Conservation (phyloP, 64 coral and sea anemone genomes). For the Stichodactyla mertensii region DNA sequence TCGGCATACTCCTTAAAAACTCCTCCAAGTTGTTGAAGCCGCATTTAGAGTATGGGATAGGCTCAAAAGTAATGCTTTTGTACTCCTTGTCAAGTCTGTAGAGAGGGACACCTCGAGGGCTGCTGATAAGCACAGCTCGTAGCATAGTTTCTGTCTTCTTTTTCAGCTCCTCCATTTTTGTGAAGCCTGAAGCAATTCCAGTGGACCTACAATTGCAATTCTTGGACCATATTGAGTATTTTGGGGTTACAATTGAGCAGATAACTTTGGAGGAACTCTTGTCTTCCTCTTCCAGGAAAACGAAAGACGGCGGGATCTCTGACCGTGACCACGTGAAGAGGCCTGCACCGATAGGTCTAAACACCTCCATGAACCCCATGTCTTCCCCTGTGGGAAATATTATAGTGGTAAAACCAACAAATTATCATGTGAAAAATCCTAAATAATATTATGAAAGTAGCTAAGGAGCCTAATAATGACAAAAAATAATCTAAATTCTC, state of each 20-base stretch:
- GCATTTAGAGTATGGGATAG: conserved; percentile 61
- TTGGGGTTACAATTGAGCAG: not conserved
- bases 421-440: not conserved
- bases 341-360: not conserved
- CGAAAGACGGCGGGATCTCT: not conserved
- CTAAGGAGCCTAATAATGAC: not conserved
- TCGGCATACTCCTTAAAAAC: conserved; percentile 66
- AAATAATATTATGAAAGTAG: not conserved
- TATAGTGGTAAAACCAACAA: not conserved
- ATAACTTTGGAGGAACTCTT: not conserved
- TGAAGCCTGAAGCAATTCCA: not conserved
- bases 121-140: conserved; percentile 87
- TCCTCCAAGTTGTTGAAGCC: conserved; percentile 68
- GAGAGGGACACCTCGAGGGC: conserved; percentile 66
- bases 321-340: conserved; percentile 14
- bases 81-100: conserved; percentile 59
- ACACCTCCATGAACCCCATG: too few relatives aligned
- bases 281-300: not conserved
- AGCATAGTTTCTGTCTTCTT: conserved; percentile 84
- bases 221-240: not conserved
- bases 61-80: conserved; percentile 41
- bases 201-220: not conserved
- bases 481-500: too few relatives aligned
- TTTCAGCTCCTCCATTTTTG: conserved; percentile 79
- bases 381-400: not conserved